These are phyloP conservation scores for Aurelia sp. DNA, from an alignment of 30 jellyfish, hydroid and myxozoan species.

Conservation along the genomic window DNA sequence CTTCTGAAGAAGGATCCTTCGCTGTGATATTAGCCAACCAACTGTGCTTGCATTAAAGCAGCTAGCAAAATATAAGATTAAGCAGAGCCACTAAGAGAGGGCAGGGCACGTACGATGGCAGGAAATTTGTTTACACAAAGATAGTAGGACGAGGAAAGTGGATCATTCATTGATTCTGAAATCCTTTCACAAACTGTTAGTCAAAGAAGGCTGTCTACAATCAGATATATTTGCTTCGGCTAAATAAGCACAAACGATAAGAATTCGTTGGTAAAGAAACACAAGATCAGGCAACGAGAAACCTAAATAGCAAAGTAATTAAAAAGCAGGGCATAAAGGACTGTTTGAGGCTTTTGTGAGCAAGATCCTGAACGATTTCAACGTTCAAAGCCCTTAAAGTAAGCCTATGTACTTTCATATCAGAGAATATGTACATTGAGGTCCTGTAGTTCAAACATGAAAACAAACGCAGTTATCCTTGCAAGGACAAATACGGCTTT, in stretches of 20 bases:
- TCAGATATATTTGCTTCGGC: constrained; percentile 31
- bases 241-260: constrained; percentile 30
- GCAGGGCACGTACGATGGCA: no score
- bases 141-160: background rate
- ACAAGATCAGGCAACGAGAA: constrained; percentile 32
- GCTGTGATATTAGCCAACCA: no score
- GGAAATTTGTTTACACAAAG: background rate
- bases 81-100: no score
- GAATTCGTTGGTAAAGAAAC: constrained; percentile 26
- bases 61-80: no score
- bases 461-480: constrained; percentile 27
- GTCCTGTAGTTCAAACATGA: constrained; percentile 33
- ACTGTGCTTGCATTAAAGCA: no score
- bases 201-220: constrained; percentile 35
- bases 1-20: no score
- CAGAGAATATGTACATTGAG: constrained; percentile 38
- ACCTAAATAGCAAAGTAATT: constrained; percentile 17
- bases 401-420: constrained; percentile 55
- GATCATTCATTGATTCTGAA: constrained; percentile 46
- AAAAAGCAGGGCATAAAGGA: constrained; percentile 37
- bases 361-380: constrained; percentile 42
- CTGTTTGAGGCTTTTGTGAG: constrained; percentile 23
- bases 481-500: constrained; percentile 51
- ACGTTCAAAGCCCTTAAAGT: constrained; percentile 58
- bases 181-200: constrained; percentile 76